phyloP scores from a whole-genome alignment of 92 coral and sea anemone genomes.

The Isaurus tuberculatus region DNA sequence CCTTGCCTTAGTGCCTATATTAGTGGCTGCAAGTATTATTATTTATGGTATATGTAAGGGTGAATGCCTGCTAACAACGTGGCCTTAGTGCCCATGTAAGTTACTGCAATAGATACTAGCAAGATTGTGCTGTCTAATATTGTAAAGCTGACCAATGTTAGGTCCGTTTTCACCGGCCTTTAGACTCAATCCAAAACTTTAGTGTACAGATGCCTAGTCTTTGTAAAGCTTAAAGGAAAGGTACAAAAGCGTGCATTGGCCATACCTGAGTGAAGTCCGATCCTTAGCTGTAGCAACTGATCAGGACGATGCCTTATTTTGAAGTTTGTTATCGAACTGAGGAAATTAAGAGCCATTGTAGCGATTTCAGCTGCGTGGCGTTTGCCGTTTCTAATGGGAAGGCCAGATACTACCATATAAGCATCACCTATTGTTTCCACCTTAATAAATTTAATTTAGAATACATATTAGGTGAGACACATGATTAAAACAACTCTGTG shows the following conservation, averaged over 20 bases:
- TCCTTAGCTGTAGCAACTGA: slow-evolving; percentile 71
- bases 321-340: slow-evolving; percentile 77
- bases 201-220: background rate
- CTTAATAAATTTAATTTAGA: slow-evolving; percentile 15
- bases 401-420: slow-evolving; percentile 89
- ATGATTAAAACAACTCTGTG: no score
- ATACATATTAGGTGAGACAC: no score
- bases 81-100: no score
- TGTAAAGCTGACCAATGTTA: no score
- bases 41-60: no score
- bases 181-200: no score
- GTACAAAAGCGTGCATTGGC: background rate
- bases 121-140: no score
- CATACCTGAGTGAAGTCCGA: slow-evolving; percentile 87
- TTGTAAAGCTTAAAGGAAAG: background rate
- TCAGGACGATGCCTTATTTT: slow-evolving; percentile 67
- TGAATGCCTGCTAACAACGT: no score
- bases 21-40: no score
- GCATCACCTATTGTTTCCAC: slow-evolving; percentile 86
- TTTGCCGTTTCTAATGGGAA: slow-evolving; percentile 81
- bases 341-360: slow-evolving; percentile 75
- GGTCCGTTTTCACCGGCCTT: no score
- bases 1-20: no score
- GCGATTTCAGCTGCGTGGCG: slow-evolving; percentile 86
- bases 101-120: no score